These are phyloP conservation scores for Caloenas nicobarica DNA, from an alignment of 2,113 vertebrate species.

Conservation along the genomic window DNA sequence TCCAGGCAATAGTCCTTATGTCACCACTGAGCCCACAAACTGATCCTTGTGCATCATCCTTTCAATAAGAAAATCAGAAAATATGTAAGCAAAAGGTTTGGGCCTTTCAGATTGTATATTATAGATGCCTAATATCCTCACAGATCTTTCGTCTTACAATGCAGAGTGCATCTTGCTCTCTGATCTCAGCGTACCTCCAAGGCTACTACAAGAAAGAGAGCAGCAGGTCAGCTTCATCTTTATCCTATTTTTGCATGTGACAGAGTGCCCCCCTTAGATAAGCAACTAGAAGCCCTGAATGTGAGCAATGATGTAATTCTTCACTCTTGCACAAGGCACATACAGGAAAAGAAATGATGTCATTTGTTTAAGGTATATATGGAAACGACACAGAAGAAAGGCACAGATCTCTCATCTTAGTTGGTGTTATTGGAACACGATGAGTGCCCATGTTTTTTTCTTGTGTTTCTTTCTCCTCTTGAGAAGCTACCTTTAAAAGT, in stretches of 20 bases:
- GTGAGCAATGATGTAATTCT: background rate
- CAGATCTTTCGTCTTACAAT: background rate
- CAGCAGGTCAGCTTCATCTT: background rate
- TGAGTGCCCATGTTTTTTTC: background rate
- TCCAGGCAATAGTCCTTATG: background rate
- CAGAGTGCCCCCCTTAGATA: background rate
- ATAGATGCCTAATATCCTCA: background rate
- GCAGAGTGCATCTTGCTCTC: rapidly evolving
- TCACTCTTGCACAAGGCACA: background rate
- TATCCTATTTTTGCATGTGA: background rate
- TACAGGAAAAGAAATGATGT: background rate
- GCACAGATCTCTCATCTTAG: background rate
- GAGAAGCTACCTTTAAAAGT: background rate
- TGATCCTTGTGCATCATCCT: background rate
- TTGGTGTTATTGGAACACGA: background rate
- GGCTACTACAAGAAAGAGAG: background rate
- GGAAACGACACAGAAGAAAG: background rate
- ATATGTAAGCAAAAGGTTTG: background rate
- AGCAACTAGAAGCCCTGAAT: background rate
- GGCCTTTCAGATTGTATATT: background rate
- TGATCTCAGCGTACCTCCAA: background rate
- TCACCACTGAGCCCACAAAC: background rate
- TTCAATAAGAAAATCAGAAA: background rate
- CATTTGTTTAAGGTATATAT: background rate
- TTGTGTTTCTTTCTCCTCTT: background rate